phyloP scores from a whole-genome alignment of 2,797 vertebrate genomes.

The Picus viridis region DNA sequence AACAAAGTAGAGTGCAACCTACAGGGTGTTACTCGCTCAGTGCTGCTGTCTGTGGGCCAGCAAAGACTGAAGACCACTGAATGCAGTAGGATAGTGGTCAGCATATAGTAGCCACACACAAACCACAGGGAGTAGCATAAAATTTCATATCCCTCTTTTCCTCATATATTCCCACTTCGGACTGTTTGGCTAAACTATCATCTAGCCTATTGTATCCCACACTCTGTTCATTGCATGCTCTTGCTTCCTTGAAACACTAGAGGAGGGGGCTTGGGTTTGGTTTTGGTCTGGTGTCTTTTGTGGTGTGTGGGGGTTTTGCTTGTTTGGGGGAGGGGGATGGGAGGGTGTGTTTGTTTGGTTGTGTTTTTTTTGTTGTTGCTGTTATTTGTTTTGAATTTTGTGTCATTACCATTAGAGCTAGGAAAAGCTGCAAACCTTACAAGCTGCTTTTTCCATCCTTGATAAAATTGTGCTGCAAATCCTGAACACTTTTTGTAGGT shows the following conservation, averaged over 20 bases:
- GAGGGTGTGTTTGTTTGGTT: too few relatives aligned
- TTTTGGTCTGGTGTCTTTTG: too few relatives aligned
- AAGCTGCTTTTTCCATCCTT: not conserved
- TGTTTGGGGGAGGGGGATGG: too few relatives aligned
- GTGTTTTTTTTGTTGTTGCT: not conserved
- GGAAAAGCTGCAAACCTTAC: not conserved
- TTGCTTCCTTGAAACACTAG: not conserved
- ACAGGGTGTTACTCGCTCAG: not conserved
- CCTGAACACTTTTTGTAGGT: not conserved
- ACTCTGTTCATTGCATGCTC: not conserved
- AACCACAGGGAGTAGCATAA: not conserved
- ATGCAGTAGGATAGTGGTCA: not conserved
- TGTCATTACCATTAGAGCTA: not conserved
- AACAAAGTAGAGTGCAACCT: accelerated
- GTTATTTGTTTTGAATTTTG: too few relatives aligned
- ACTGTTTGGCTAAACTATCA: not conserved
- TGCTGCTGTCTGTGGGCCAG: not conserved
- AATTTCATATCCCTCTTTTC: not conserved
- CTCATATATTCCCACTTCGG: not conserved
- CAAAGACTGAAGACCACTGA: not conserved
- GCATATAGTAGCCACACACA: not conserved
- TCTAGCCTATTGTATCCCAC: not conserved
- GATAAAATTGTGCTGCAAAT: not conserved
- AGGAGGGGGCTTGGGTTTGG: too few relatives aligned
- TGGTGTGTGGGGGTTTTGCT: too few relatives aligned